Percentiles rank a stretch among this genome's conserved stretches.
Evolutionary conservation across 2,113 vertebrate genomes (phyloP).

Genomic region (Microcebus murinus): DNA sequence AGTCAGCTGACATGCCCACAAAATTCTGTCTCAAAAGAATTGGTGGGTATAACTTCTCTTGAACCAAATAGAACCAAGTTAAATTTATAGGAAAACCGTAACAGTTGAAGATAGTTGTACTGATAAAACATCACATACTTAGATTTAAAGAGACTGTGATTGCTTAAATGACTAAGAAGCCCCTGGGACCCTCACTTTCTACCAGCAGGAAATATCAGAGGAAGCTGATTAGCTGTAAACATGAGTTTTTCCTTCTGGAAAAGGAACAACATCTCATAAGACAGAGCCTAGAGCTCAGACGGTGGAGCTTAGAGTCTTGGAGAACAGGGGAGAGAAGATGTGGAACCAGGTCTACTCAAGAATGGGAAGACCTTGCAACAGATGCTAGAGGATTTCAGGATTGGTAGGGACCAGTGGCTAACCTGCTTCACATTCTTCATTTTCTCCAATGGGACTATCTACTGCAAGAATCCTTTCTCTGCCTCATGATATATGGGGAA

Average conservation of each 20-base stretch:
- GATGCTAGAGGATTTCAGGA: not conserved
- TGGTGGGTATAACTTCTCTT: not conserved
- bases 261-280: not conserved
- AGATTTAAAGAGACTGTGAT: not conserved
- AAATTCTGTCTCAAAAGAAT: not conserved
- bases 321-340: not conserved
- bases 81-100: not conserved
- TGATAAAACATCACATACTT: not conserved
- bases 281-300: not conserved
- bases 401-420: not conserved
- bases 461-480: not conserved
- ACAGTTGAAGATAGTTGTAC: not conserved
- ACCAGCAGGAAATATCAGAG: not conserved
- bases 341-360: not conserved
- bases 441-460: not conserved
- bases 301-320: not conserved
- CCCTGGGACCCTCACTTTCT: not conserved
- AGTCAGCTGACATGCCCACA: not conserved
- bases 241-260: not conserved
- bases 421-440: not conserved
- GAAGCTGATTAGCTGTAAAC: not conserved
- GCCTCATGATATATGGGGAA: not conserved
- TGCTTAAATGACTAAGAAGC: not conserved
- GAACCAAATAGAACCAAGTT: not conserved
- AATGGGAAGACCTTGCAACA: not conserved